Percentiles rank a stretch among this genome's conserved stretches.
These are phyloP conservation scores for Oncorhynchus gorbuscha DNA, from an alignment of 2,113 vertebrate species.

Conservation along the genomic window DNA sequence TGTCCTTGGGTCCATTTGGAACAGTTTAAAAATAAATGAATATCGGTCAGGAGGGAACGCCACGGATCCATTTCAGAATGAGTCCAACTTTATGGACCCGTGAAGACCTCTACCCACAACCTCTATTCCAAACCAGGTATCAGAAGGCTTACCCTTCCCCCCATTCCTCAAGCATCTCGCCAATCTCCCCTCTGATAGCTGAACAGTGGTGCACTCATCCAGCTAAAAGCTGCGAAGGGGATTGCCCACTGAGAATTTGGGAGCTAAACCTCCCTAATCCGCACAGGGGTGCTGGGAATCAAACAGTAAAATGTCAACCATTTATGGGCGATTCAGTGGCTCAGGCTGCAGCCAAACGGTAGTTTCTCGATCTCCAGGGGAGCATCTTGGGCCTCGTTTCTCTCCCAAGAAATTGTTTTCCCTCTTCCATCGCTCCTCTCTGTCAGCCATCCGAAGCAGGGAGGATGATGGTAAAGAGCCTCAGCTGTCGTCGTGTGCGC, in stretches of 20 bases:
- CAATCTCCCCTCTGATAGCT: no score
- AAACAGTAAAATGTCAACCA: constrained; percentile 51
- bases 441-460: not conserved
- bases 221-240: constrained; percentile 22
- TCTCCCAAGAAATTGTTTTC: not conserved
- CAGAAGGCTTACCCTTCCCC: no score
- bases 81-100: no score
- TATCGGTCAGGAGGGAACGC: no score
- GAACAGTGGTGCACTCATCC: constrained; percentile 23
- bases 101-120: no score
- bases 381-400: constrained; percentile 35
- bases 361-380: constrained; percentile 38
- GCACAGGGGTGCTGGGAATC: constrained; percentile 42
- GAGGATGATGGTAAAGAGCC: constrained; percentile 5
- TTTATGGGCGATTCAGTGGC: constrained; percentile 45
- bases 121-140: no score
- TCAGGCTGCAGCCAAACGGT: constrained; percentile 36
- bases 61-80: no score
- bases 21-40: no score
- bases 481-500: not conserved
- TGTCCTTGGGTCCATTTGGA: no score
- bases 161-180: no score
- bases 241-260: constrained; percentile 40
- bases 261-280: constrained; percentile 50
- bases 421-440: not conserved